A percentile compares a stretch with the other conserved stretches of the same genome.
These are phyloP conservation scores for Synchiropus splendidus DNA, from an alignment of 2,113 vertebrate genomes.

Conservation along the genomic window DNA sequence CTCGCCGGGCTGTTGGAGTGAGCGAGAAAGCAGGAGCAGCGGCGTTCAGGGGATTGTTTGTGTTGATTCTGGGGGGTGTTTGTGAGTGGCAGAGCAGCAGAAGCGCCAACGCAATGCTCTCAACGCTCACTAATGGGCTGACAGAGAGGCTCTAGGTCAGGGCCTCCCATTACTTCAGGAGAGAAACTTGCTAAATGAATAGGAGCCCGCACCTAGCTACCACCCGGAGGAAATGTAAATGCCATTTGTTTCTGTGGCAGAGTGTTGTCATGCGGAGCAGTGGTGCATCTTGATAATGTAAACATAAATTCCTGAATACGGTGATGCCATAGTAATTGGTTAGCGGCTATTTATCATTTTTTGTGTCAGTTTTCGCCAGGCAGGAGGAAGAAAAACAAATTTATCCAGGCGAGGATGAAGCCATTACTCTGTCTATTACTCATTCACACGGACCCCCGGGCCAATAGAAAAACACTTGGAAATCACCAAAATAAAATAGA, in stretches of 20 bases:
- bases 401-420: slow-evolving; percentile 48
- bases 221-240: slow-evolving; percentile 37
- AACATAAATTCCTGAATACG: slow-evolving; percentile 59
- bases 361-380: slow-evolving; percentile 36
- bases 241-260: slow-evolving; percentile 55
- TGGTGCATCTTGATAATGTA: slow-evolving; percentile 58
- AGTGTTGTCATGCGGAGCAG: slow-evolving; percentile 49
- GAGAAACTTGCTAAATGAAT: slow-evolving; percentile 54
- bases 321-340: slow-evolving; percentile 57
- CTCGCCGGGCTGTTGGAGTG: slow-evolving; percentile 20
- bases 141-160: slow-evolving; percentile 58
- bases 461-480: slow-evolving; percentile 51
- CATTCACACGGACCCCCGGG: slow-evolving; percentile 51
- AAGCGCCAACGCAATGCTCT: slow-evolving; percentile 41
- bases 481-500: slow-evolving; percentile 55
- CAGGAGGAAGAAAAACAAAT: slow-evolving; percentile 51
- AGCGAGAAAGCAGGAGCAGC: slow-evolving; percentile 24
- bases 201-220: slow-evolving; percentile 32
- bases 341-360: slow-evolving; percentile 54
- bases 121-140: slow-evolving; percentile 54
- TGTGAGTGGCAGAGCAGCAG: slow-evolving; percentile 53
- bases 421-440: slow-evolving; percentile 62
- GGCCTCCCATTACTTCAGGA: slow-evolving; percentile 59
- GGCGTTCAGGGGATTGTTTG: slow-evolving; percentile 53
- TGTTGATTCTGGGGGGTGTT: slow-evolving; percentile 52